Percentiles rank a stretch among this genome's conserved stretches.
These are phyloP conservation scores for Bombyx mori DNA, from an alignment of 1,140 invertebrate species.

Conservation along the genomic window ASM3026992v2 NC_085109.1:14706501-14707000, in stretches of 20 bases:
- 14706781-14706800: background rate
- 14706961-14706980: background rate
- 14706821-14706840: background rate
- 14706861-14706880: background rate
- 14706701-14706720: too few species aligned
- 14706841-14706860: background rate
- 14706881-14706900: constrained; percentile 1
- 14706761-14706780: background rate
- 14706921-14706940: constrained; percentile 4
- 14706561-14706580: too few species aligned
- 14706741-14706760: background rate
- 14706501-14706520: too few species aligned
- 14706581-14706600: too few species aligned
- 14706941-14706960: constrained; percentile 3
- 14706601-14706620: too few species aligned
- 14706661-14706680: too few species aligned
- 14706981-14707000: background rate
- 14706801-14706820: constrained; percentile 1
- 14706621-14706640: too few species aligned
- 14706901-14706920: constrained; percentile 1
- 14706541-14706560: too few species aligned
- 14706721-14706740: too few species aligned
- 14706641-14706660: too few species aligned
- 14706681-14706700: too few species aligned
- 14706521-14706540: too few species aligned